These are phyloP conservation scores for Motacilla tschutschensis DNA, from an alignment of 2,113 vertebrate species.

Conservation along the genomic window DNA sequence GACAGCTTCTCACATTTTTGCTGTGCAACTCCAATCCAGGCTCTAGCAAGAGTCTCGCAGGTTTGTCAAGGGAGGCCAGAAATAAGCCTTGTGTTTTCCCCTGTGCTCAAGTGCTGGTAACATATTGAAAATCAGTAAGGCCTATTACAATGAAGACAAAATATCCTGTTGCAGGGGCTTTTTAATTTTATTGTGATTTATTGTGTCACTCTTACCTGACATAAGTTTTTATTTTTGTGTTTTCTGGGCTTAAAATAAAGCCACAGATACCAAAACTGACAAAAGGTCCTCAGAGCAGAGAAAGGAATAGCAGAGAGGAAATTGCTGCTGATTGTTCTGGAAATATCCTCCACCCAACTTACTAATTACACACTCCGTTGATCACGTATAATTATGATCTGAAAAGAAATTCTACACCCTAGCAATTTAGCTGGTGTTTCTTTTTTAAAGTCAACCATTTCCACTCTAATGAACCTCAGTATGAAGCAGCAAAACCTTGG, in stretches of 20 bases:
- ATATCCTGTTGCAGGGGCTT: neutral
- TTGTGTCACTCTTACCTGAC: neutral
- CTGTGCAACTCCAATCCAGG: neutral
- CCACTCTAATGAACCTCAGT: slow-evolving; percentile 31
- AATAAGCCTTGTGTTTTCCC: neutral
- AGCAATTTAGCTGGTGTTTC: slow-evolving; percentile 5
- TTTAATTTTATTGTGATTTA: neutral
- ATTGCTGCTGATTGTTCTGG: slow-evolving; percentile 49
- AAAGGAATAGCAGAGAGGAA: slow-evolving; percentile 38
- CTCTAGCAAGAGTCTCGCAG: neutral
- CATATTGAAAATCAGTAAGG: neutral
- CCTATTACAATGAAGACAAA: neutral
- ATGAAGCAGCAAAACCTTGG: slow-evolving; percentile 31
- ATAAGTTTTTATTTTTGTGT: neutral
- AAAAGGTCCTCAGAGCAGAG: slow-evolving; percentile 9
- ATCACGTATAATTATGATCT: slow-evolving; percentile 46
- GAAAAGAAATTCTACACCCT: slow-evolving; percentile 34
- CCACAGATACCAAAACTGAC: neutral
- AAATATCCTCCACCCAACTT: slow-evolving; percentile 41
- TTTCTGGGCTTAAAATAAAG: slow-evolving; percentile 6
- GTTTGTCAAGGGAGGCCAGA: neutral
- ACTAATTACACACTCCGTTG: slow-evolving; percentile 55
- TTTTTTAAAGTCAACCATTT: slow-evolving; percentile 35
- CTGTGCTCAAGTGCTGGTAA: neutral
- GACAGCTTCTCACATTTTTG: slow-evolving; percentile 34